Evolutionary conservation across 2,888 invertebrate species (phyloP).

Genomic region (Eurytoma californica): DNA sequence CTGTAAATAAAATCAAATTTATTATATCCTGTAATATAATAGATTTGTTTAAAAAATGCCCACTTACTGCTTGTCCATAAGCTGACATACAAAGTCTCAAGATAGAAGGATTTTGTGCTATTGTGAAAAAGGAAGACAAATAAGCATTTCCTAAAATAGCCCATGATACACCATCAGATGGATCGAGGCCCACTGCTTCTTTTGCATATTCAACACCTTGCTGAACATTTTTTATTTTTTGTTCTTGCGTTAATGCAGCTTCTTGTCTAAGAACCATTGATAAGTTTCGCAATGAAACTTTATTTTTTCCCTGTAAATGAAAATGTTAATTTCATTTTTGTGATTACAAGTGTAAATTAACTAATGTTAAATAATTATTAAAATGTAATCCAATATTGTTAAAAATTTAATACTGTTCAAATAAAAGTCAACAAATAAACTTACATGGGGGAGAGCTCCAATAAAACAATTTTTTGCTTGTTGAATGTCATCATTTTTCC

Average conservation of each 20-base stretch:
- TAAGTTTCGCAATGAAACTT: conserved; percentile 85
- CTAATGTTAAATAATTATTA: conserved; percentile 29
- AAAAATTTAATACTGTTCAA: conserved; percentile 10
- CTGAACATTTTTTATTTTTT: conserved; percentile 80
- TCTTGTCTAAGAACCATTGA: conserved; percentile 89
- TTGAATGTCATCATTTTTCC: conserved; percentile 88
- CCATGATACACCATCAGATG: conserved; percentile 89
- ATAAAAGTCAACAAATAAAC: conserved; percentile 59
- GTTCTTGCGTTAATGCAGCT: conserved; percentile 74
- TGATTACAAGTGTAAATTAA: conserved; percentile 3
- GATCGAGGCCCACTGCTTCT: conserved; percentile 87
- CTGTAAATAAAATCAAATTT: conserved; percentile 70
- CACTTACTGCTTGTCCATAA: conserved; percentile 86
- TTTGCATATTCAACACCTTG: conserved; percentile 87
- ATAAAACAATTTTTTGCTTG: conserved; percentile 90
- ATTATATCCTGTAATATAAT: background rate
- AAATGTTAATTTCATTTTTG: background rate
- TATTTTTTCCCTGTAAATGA: conserved; percentile 81
- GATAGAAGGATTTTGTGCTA: conserved; percentile 83
- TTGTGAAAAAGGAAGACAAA: conserved; percentile 86
- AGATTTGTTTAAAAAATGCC: conserved; percentile 4
- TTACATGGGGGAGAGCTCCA: conserved; percentile 84
- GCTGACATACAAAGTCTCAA: conserved; percentile 87
- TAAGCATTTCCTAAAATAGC: conserved; percentile 90
- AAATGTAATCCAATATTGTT: conserved; percentile 37